phyloP scores from a whole-genome alignment of 2,888 invertebrate genomes.

The Nephrocerus scutellatus region DNA sequence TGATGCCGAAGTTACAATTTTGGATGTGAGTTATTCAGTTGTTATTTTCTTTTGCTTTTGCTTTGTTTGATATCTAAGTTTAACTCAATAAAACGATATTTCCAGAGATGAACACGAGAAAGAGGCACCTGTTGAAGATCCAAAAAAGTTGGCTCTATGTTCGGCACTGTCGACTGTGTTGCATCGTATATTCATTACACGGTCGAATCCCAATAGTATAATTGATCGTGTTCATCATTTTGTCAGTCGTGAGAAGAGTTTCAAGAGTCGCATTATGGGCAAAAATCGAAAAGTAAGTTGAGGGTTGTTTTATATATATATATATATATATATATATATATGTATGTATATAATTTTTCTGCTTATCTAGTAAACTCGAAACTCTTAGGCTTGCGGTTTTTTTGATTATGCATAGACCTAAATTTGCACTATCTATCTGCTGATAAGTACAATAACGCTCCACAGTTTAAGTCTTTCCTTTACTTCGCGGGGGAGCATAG shows the following conservation, averaged over 20 bases:
- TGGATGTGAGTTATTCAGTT: conserved; percentile 52
- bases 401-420: too few species aligned
- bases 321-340: too few species aligned
- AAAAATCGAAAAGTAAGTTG: conserved; percentile 57
- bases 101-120: conserved; percentile 59
- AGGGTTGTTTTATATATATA: background rate
- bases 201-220: conserved; percentile 52
- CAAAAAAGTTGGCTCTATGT: conserved; percentile 58
- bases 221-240: conserved; percentile 75
- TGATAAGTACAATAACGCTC: too few species aligned
- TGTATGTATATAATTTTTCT: too few species aligned
- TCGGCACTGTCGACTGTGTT: conserved; percentile 76
- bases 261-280: conserved; percentile 61
- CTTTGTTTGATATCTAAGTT: too few species aligned
- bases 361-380: too few species aligned
- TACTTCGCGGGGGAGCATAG: too few species aligned
- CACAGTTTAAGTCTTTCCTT: too few species aligned
- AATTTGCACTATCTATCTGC: too few species aligned
- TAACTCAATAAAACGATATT: conserved; percentile 8
- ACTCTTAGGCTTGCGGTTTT: too few species aligned
- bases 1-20: conserved; percentile 65
- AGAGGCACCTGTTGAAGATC: conserved; percentile 54
- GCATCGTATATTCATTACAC: conserved; percentile 66
- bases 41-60: too few species aligned
- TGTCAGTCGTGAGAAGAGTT: conserved; percentile 76